Conservation (phyloP, 2,113 vertebrate genomes). For the Meles meles region DNA sequence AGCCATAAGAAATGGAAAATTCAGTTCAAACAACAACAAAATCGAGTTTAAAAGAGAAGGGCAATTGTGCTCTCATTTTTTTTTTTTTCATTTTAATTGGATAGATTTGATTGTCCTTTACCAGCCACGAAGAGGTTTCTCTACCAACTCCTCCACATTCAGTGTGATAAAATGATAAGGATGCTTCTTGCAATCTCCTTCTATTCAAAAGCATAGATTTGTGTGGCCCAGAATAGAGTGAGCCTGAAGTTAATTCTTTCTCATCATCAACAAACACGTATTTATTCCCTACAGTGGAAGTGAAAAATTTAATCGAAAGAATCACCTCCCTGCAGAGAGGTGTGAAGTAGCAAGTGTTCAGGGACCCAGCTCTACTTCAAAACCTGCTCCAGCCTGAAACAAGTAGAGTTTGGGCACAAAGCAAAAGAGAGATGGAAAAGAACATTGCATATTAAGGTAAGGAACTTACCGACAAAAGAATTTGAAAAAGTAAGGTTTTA, state of each 20-base stretch:
- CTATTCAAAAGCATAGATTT: not conserved
- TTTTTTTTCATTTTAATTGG: not conserved
- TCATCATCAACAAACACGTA: not conserved
- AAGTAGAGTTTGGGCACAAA: not conserved
- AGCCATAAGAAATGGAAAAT: not conserved
- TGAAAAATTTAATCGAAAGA: not conserved
- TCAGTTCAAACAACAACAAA: not conserved
- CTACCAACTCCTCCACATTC: not conserved
- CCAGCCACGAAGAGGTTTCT: not conserved
- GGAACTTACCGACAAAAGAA: not conserved
- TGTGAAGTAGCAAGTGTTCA: not conserved
- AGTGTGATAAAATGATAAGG: not conserved
- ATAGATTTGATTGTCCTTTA: not conserved
- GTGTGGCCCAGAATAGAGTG: not conserved
- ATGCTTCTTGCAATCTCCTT: not conserved
- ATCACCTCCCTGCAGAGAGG: not conserved
- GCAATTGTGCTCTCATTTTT: not conserved
- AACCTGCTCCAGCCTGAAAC: not conserved
- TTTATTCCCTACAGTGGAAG: not conserved
- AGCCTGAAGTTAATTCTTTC: slow-evolving; percentile 24
- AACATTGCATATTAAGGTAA: not conserved
- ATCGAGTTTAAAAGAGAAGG: not conserved
- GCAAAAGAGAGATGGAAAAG: not conserved
- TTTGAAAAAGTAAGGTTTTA: not conserved
- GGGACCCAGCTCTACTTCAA: not conserved